Conservation (phyloP, 2,797 vertebrate species). For the Pterois miles region DNA sequence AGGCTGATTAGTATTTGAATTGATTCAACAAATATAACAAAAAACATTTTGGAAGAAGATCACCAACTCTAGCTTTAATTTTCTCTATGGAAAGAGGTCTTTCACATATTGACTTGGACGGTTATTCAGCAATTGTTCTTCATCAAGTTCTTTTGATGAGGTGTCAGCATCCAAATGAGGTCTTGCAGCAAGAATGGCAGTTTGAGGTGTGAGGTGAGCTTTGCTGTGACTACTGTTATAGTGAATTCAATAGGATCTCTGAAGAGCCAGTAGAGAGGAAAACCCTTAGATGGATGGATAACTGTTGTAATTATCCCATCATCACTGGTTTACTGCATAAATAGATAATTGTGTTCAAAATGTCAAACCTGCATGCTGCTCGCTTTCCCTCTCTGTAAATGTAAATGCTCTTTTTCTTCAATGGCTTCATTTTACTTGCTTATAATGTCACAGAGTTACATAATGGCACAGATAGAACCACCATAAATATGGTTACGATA, state of each 20-base stretch:
- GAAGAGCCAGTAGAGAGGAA: not conserved
- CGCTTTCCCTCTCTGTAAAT: not conserved
- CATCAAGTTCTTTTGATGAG: conserved; percentile 50
- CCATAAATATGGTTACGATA: not conserved
- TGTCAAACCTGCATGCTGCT: not conserved
- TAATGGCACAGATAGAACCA: not conserved
- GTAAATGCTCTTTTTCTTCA: not conserved
- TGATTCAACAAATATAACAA: too few species aligned
- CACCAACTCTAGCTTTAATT: not conserved
- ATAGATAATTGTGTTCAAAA: not conserved
- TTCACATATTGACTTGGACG: conserved; percentile 54
- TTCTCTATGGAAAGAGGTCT: conserved; percentile 40
- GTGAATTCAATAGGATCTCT: conserved; percentile 20
- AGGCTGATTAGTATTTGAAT: too few species aligned
- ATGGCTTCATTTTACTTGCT: not conserved
- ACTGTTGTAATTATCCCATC: conserved; percentile 38
- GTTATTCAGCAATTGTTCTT: conserved; percentile 57
- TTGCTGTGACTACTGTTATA: conserved; percentile 1
- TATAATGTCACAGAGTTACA: not conserved
- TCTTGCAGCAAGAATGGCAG: conserved; percentile 26
- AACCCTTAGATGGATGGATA: conserved; percentile 1
- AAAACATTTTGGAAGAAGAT: not conserved
- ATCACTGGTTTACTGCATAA: conserved; percentile 5
- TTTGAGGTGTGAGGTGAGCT: conserved; percentile 32
- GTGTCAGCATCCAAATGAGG: conserved; percentile 55